These are phyloP conservation scores for Caenorhabditis brenneri DNA, from an alignment of 1,140 invertebrate genomes.

Conservation along the genomic window DNA sequence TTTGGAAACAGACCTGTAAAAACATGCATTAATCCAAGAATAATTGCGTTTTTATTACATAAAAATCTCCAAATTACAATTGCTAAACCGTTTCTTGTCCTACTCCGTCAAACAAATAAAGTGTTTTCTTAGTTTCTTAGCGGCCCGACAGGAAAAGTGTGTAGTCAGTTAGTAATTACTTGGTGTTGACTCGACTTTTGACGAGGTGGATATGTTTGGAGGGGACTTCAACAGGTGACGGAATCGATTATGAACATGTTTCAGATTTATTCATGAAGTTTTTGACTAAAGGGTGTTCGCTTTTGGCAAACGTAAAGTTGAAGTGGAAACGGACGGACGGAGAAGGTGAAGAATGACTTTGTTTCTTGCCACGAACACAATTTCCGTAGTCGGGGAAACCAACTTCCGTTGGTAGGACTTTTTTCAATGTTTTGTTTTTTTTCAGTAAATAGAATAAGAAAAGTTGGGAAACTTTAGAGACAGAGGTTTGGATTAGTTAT, in stretches of 20 bases:
- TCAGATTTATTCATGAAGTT: conserved; percentile 36
- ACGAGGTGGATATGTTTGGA: not conserved
- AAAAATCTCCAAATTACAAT: not conserved
- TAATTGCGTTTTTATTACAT: too few species aligned
- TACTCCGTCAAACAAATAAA: not conserved
- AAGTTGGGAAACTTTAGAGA: too few species aligned
- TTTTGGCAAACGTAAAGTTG: conserved; percentile 22
- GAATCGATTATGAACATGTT: conserved; percentile 40
- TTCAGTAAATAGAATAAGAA: not conserved
- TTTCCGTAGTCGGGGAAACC: conserved; percentile 10
- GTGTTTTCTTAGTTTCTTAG: not conserved
- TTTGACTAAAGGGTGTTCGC: conserved; percentile 22
- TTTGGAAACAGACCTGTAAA: conserved; percentile 8
- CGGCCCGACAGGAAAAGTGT: not conserved
- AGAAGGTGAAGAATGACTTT: not conserved
- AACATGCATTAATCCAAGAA: not conserved
- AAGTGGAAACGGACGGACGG: conserved; percentile 15
- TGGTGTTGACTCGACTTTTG: conserved; percentile 6
- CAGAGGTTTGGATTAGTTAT: too few species aligned
- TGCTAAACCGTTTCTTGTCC: not conserved
- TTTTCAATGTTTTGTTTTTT: not conserved
- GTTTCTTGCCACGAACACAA: not conserved
- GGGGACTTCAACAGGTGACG: not conserved
- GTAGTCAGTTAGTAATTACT: not conserved
- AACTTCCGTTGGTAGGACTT: not conserved